These are phyloP conservation scores for Andrena fulva DNA, from an alignment of 2,888 invertebrate genomes.

Conservation along the genomic window DNA sequence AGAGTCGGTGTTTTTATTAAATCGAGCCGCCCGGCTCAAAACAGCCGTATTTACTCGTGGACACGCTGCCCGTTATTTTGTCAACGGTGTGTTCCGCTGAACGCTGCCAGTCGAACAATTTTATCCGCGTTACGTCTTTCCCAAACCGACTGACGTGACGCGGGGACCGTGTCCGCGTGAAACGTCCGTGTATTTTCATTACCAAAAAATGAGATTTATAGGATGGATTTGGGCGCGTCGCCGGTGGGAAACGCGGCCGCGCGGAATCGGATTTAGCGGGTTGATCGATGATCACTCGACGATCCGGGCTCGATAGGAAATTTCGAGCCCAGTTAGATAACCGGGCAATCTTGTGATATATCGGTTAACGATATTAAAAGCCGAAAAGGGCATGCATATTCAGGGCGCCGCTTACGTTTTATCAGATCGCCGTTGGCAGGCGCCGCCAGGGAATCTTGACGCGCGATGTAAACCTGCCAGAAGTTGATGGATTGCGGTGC, in stretches of 20 bases:
- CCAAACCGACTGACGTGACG: neutral
- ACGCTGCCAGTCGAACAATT: conserved; percentile 10
- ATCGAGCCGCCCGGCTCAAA: conserved; percentile 6
- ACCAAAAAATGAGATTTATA: conserved; percentile 32
- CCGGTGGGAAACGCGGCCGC: neutral
- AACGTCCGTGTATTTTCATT: conserved; percentile 30
- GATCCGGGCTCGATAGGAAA: conserved; percentile 65
- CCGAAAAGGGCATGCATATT: conserved; percentile 81
- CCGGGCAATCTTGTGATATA: conserved; percentile 77
- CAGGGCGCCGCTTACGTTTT: conserved; percentile 78
- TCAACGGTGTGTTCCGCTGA: neutral
- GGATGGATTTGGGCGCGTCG: conserved; percentile 9
- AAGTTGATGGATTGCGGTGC: conserved; percentile 80
- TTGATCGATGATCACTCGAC: conserved; percentile 75
- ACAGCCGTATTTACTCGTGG: neutral
- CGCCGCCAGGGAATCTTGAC: conserved; percentile 78
- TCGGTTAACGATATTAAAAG: conserved; percentile 80
- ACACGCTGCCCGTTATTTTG: neutral
- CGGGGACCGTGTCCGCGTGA: neutral
- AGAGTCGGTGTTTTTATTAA: conserved; percentile 25
- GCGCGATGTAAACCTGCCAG: conserved; percentile 81
- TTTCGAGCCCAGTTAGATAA: conserved; percentile 73
- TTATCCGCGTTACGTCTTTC: neutral
- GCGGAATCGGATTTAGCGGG: conserved; percentile 45
- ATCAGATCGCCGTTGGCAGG: conserved; percentile 79